These are phyloP conservation scores for Rhinoraja longicauda DNA, from an alignment of 2,797 vertebrate genomes.

Conservation along the genomic window DNA sequence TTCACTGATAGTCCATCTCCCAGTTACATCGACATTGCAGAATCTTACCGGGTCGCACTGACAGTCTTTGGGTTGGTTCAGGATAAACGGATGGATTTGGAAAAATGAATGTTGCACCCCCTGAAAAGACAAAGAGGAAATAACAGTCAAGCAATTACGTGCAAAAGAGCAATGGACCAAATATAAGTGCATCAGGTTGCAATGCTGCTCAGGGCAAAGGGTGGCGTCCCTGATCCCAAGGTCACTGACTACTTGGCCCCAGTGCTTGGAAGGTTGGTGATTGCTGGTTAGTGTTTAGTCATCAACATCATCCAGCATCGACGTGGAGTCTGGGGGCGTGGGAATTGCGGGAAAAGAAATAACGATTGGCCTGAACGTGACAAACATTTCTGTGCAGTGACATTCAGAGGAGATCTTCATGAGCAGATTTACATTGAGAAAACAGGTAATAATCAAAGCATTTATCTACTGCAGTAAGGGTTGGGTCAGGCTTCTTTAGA, in stretches of 20 bases:
- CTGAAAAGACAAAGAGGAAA: slow-evolving; percentile 57
- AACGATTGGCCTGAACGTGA: not conserved
- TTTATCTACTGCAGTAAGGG: not conserved
- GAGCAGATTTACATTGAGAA: not conserved
- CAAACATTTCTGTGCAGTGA: not conserved
- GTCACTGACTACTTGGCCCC: too few species aligned
- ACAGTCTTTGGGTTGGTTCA: slow-evolving; percentile 68
- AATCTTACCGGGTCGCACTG: slow-evolving; percentile 70
- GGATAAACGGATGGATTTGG: slow-evolving; percentile 75
- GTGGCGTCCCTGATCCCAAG: not conserved
- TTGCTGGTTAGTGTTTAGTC: not conserved
- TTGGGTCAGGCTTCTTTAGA: not conserved
- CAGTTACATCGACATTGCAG: not conserved
- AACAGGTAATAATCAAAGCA: not conserved
- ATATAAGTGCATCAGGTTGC: not conserved
- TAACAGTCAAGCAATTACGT: slow-evolving; percentile 42
- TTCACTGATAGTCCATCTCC: too few species aligned
- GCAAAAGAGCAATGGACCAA: not conserved
- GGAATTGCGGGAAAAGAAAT: not conserved
- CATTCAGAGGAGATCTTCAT: not conserved
- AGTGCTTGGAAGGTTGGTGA: not conserved
- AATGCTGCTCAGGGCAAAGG: not conserved
- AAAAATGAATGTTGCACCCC: slow-evolving; percentile 79
- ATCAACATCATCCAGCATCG: not conserved
- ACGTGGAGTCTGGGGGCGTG: not conserved